phyloP scores from a whole-genome alignment of 2,888 invertebrate genomes.

The Apocheima hispidaria region DNA sequence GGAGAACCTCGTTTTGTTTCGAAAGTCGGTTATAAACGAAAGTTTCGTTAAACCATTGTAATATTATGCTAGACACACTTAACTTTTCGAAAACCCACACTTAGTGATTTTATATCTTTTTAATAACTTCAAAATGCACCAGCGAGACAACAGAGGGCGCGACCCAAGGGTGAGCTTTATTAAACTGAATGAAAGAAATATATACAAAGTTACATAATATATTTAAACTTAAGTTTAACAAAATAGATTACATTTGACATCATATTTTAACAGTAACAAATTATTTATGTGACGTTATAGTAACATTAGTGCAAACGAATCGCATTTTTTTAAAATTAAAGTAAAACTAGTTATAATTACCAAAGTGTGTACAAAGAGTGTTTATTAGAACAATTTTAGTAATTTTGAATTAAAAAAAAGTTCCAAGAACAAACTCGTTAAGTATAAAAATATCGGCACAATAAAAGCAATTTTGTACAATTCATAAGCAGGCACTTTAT shows the following conservation, averaged over 20 bases:
- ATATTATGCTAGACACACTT: too few relatives aligned
- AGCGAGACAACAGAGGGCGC: too few relatives aligned
- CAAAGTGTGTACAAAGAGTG: neutral
- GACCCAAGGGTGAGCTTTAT: too few relatives aligned
- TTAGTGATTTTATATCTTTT: too few relatives aligned
- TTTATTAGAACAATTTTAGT: neutral
- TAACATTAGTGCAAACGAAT: constrained; percentile 16
- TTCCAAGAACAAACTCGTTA: neutral
- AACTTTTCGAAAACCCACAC: too few relatives aligned
- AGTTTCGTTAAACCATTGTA: too few relatives aligned
- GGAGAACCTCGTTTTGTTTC: too few relatives aligned
- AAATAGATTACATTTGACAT: constrained; percentile 37
- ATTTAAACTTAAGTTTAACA: constrained; percentile 44
- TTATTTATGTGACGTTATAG: constrained; percentile 1
- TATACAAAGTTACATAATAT: constrained; percentile 43
- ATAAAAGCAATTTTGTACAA: too few relatives aligned
- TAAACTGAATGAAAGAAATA: constrained; percentile 19
- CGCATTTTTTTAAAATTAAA: constrained; percentile 5
- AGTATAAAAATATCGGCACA: neutral
- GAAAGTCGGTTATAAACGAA: too few relatives aligned
- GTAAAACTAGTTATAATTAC: constrained; percentile 8
- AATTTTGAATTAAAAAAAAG: neutral
- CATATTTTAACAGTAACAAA: constrained; percentile 27
- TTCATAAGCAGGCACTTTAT: too few relatives aligned
- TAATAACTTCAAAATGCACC: too few relatives aligned